A percentile compares a stretch with the other conserved stretches of the same genome.
Conservation (phyloP, 1,140 invertebrate genomes). For the Trachelipus rathkii region DNA sequence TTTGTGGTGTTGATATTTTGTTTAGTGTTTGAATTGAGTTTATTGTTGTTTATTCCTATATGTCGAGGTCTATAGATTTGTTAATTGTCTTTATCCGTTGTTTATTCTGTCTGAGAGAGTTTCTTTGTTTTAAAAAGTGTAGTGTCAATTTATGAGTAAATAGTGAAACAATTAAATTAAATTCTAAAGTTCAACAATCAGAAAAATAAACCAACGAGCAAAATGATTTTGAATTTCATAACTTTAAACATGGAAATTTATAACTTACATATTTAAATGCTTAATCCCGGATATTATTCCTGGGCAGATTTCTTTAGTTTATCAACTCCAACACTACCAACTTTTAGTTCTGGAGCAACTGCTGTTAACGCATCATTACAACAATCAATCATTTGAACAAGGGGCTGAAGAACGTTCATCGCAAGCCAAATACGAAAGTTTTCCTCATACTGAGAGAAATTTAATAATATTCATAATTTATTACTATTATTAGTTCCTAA, state of each 20-base stretch:
- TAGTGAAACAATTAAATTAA: no score
- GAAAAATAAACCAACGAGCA: no score
- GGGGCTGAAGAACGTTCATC: constrained; percentile 31
- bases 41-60: no score
- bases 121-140: no score
- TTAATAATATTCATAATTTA: not conserved
- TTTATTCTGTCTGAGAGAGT: no score
- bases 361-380: constrained; percentile 35
- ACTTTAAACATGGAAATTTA: constrained; percentile 10
- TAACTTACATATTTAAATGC: constrained; percentile 35
- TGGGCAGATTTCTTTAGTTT: constrained; percentile 58
- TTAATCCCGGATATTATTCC: constrained; percentile 35
- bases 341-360: constrained; percentile 42
- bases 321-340: constrained; percentile 59
- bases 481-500: not conserved
- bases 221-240: no score
- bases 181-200: no score
- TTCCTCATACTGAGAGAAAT: constrained; percentile 35
- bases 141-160: no score
- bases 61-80: no score
- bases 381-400: constrained; percentile 39
- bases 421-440: constrained; percentile 41
- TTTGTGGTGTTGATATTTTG: no score
- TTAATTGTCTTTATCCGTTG: no score
- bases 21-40: no score